Evolutionary conservation across 2,888 invertebrate genomes (phyloP), one percentile per base, ranked within the genome.

Genomic region (Leptopilina myrica): DNA sequence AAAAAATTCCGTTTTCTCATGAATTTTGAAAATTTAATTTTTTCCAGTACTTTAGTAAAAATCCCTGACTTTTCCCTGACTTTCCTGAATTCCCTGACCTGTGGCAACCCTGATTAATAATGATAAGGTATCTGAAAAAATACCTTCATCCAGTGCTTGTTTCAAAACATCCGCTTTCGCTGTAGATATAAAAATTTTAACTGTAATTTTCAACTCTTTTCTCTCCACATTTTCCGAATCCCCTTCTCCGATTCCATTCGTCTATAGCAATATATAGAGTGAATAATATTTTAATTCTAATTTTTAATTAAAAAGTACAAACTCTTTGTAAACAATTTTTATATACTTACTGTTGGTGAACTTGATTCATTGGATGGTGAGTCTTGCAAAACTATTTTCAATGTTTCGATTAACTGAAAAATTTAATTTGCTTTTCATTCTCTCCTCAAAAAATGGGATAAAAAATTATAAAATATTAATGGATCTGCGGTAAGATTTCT

Each of bases 141-240:
- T 14, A 96, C 96, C 95, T 92, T 95, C 95, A 78, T 95, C 94
- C 81, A 98, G 92, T 40, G 97, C 96, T 86, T 97, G 95, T 9
- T 92, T 93, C 76, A 98, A 91, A 53, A 94, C 93, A 0, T 93
- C 92, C 64, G 94, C 93, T 83, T 95, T 94, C 79, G 95, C 94
- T 85, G 94, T 94, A 84, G 96, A 96, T 14, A 98, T 93, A 90
- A 98, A 98, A 85, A 98, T 94, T 92, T 98, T 98, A 1, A 97
- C 95, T 62, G 96, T 96, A 85, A 97, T 95, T 92, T 97, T 97
- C 56, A 97, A 92, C 86, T 96, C 95, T 86, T 95, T 94, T 65
- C 96, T 92, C 83, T 95, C 95, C 82, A 96, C 94, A 85, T 95
- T 95, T 78, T 88, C 87, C 12, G 89, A 79, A 76, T 81, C 85